Conservation (phyloP, 2,113 vertebrate species). For the Pongo pygmaeus region DNA sequence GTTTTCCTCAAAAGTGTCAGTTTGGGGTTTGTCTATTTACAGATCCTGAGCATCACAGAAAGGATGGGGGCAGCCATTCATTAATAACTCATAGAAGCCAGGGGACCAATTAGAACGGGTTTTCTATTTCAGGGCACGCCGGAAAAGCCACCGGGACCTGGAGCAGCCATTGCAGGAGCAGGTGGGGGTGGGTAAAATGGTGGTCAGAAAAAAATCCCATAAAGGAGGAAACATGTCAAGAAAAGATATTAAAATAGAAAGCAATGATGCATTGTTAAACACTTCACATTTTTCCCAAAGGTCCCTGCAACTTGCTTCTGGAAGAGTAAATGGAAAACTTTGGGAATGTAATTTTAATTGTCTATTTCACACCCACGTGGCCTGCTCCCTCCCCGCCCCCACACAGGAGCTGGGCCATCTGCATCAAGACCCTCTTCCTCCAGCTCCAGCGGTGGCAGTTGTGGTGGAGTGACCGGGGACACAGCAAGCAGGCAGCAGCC, state of each 20-base stretch:
- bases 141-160: not conserved
- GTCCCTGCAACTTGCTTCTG: not conserved
- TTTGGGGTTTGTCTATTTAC: not conserved
- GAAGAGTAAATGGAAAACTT: not conserved
- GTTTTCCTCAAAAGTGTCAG: not conserved
- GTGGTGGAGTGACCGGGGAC: not conserved
- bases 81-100: too few relatives aligned
- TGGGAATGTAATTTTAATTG: not conserved
- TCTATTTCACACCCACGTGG: not conserved
- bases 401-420: too few relatives aligned
- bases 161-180: too few relatives aligned
- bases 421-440: not conserved
- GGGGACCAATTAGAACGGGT: accelerated
- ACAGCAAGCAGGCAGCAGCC: not conserved
- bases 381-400: accelerated
- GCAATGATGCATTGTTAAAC: not conserved
- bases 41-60: not conserved
- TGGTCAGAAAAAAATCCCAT: not conserved
- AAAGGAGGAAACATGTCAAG: not conserved
- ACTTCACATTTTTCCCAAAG: not conserved
- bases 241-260: not conserved
- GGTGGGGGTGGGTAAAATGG: not conserved
- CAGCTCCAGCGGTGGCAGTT: not conserved
- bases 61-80: accelerated
- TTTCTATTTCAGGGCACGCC: not conserved